Evolutionary conservation across 2,888 invertebrate genomes (phyloP), one percentile per base, ranked within the genome.

Genomic region (Podabrus alpinus): DNA sequence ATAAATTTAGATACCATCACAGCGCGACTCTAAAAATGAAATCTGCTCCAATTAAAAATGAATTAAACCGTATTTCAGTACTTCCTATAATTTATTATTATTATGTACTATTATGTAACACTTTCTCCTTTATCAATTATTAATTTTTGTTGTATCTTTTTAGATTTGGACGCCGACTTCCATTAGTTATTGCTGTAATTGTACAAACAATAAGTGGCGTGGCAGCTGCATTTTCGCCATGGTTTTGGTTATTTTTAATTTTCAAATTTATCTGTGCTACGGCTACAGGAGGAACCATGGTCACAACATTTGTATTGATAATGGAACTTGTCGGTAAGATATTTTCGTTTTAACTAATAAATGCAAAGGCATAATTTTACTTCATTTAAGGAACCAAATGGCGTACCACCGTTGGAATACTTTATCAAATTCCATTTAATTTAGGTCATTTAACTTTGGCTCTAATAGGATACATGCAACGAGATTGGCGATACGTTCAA

Each of bases 241-340:
- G 92, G 88, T 92, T 90, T 72, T 86, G 87, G 84, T 80, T 88
- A 5, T 94, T 95, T 82, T 90, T 94, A 9, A 74, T 92, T 0
- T 89, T 94, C 67, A 89, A 95, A 62, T 93, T 95, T 83, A 83
- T 94, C 16, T 90, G 92, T 13, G 95, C 94, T 0, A 89, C 94
- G 19, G 94, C 94, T 10, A 94, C 94, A 1, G 95, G 94, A 66
- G 95, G 95, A 59, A 94, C 94, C 0, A 96, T 96, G 94, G 92
- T 94, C 69, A 94, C 94, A 64, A 92, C 92, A 83, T 93, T 93
- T 79, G 92, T 93, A 3, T 87, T 93, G 4, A 89, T 91, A 9
- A 92, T 93, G 92, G 93, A 93, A 84, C 85, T 92, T 19, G 90
- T 92, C 70, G 93, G 93, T 87, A 82, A 81, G 80, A 69, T 25